A percentile compares a stretch with the other conserved stretches of the same genome.
These are phyloP conservation scores for Epizoanthus scotinus DNA, from an alignment of 92 coral and sea anemone genomes.

Conservation along the genomic window DNA sequence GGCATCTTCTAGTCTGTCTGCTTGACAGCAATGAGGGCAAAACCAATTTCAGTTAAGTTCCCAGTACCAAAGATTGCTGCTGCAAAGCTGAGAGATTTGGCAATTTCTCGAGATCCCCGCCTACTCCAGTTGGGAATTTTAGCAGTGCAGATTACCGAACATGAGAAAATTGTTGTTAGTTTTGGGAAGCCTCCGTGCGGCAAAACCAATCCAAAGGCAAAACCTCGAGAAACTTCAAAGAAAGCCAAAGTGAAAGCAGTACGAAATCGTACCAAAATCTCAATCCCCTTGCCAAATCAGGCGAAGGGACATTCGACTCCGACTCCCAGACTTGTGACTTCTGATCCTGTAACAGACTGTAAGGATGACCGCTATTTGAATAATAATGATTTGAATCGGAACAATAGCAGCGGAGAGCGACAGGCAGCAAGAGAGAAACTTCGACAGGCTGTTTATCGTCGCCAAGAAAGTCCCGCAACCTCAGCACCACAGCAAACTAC, in stretches of 20 bases:
- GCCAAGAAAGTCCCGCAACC: not conserved
- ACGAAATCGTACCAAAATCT: conserved; percentile 15
- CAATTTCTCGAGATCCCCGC: conserved; percentile 79
- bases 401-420: conserved; percentile 25
- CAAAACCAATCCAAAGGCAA: conserved; percentile 16
- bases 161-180: conserved; percentile 87
- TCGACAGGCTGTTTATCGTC: conserved; percentile 19
- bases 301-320: conserved; percentile 16
- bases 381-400: conserved; percentile 25
- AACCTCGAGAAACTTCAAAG: conserved; percentile 7
- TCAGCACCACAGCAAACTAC: not conserved
- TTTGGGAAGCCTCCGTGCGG: conserved; percentile 35
- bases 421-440: conserved; percentile 19
- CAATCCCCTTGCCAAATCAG: conserved; percentile 5
- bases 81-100: conserved; percentile 77
- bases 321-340: conserved; percentile 10
- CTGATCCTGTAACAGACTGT: conserved; percentile 12
- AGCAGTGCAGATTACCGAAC: conserved; percentile 88
- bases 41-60: conserved; percentile 70
- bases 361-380: conserved; percentile 29
- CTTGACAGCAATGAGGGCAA: conserved; percentile 37
- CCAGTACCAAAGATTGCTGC: conserved; percentile 79
- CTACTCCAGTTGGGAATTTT: conserved; percentile 80
- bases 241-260: conserved; percentile 29
- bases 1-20: not conserved